Conservation (phyloP, 2,113 vertebrate genomes). For the Chionis minor region DNA sequence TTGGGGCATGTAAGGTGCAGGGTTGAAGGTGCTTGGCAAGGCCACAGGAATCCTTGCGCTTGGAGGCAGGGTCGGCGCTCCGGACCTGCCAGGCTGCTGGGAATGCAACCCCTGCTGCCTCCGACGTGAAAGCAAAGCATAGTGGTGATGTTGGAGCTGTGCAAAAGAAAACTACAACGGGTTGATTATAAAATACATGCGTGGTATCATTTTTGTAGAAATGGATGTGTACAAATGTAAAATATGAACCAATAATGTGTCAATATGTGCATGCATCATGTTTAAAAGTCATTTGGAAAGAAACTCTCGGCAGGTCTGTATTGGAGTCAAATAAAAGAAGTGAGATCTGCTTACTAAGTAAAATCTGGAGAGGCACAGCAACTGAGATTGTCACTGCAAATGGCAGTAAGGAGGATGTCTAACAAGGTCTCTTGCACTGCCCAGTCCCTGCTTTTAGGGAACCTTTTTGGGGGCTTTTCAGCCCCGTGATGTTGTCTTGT, state of each 20-base stretch:
- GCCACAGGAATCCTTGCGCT: background rate
- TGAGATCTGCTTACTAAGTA: background rate
- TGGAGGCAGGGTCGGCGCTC: background rate
- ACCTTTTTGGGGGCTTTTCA: background rate
- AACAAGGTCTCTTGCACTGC: background rate
- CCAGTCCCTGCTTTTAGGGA: background rate
- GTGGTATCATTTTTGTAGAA: background rate
- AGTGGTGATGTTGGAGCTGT: accelerated
- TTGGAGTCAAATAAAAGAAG: background rate
- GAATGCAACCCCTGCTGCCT: background rate
- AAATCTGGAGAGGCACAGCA: background rate
- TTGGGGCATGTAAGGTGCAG: background rate
- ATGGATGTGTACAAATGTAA: background rate
- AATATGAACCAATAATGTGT: background rate
- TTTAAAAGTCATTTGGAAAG: background rate
- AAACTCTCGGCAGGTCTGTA: background rate
- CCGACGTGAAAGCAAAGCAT: background rate
- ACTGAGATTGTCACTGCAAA: background rate
- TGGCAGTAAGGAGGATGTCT: background rate
- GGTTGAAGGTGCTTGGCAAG: background rate
- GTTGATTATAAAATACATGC: accelerated
- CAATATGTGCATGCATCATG: accelerated
- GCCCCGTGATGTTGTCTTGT: background rate
- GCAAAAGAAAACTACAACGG: background rate
- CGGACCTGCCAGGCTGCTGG: background rate